These are phyloP conservation scores for Halichoerus grypus DNA, from an alignment of 2,113 vertebrate genomes.

Conservation along the genomic window DNA sequence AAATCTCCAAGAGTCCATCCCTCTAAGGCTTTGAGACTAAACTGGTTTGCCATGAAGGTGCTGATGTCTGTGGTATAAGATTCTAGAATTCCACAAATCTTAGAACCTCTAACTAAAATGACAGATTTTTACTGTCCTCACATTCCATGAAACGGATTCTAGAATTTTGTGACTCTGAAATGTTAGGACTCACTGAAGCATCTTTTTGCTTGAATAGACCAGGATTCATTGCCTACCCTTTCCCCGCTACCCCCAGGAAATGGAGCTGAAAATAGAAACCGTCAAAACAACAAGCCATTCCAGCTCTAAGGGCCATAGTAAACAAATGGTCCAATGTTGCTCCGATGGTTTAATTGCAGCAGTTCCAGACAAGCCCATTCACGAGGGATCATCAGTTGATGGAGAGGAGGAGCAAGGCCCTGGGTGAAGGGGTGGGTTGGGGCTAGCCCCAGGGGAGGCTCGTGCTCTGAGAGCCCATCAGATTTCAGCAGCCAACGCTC, in stretches of 20 bases:
- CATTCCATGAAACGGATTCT: slow-evolving; percentile 5
- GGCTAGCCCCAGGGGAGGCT: neutral
- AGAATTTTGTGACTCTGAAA: slow-evolving; percentile 67
- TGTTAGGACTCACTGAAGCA: slow-evolving; percentile 59
- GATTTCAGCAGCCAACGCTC: neutral
- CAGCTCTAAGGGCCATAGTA: slow-evolving; percentile 76
- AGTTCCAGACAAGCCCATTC: slow-evolving; percentile 69
- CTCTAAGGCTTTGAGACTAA: neutral
- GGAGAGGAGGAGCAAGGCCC: neutral
- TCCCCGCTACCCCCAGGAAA: slow-evolving; percentile 72
- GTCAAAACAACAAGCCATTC: slow-evolving; percentile 76
- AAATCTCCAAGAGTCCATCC: neutral
- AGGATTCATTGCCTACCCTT: slow-evolving; percentile 74
- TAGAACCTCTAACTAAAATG: neutral
- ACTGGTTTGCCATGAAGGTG: slow-evolving; percentile 7
- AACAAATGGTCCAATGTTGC: slow-evolving; percentile 75
- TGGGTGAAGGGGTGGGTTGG: neutral
- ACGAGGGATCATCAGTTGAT: slow-evolving; percentile 55
- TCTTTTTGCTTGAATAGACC: slow-evolving; percentile 71
- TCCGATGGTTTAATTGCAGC: slow-evolving; percentile 66
- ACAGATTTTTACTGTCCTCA: neutral
- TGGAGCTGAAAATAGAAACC: slow-evolving; percentile 77
- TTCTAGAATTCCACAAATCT: slow-evolving; percentile 42
- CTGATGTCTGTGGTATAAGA: slow-evolving; percentile 39
- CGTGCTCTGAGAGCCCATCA: neutral